phyloP scores from a whole-genome alignment of 1,140 invertebrate genomes.

The Scylla paramamosain region DNA sequence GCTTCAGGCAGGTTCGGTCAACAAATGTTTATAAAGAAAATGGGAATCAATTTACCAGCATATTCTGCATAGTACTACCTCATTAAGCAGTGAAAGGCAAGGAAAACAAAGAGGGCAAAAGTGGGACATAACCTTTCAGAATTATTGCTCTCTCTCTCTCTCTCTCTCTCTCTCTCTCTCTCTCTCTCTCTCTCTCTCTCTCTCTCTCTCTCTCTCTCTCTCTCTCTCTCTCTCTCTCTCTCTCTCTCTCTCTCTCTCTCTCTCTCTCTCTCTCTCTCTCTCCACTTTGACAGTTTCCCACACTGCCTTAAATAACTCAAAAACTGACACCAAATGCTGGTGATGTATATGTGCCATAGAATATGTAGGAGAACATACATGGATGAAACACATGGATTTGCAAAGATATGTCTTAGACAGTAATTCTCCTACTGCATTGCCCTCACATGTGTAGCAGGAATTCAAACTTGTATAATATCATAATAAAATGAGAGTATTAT shows the following conservation, averaged over 20 bases:
- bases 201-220: conserved; percentile 29
- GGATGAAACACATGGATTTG: background rate
- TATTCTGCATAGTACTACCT: background rate
- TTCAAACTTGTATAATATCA: too few relatives aligned
- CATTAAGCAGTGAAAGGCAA: background rate
- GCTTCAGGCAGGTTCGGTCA: background rate
- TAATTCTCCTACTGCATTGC: background rate
- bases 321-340: background rate
- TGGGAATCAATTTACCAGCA: background rate
- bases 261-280: conserved; percentile 24
- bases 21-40: background rate
- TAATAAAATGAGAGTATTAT: too few relatives aligned
- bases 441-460: background rate
- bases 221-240: conserved; percentile 29
- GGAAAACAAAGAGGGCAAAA: background rate
- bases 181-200: conserved; percentile 29
- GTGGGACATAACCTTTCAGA: background rate
- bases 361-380: background rate
- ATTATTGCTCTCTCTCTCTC: background rate
- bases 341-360: background rate
- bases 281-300: background rate
- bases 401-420: background rate
- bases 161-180: background rate
- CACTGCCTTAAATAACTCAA: background rate
- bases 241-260: conserved; percentile 29